Evolutionary conservation across 2,888 invertebrate species (phyloP).

Genomic region (Tipula vernalis): DNA sequence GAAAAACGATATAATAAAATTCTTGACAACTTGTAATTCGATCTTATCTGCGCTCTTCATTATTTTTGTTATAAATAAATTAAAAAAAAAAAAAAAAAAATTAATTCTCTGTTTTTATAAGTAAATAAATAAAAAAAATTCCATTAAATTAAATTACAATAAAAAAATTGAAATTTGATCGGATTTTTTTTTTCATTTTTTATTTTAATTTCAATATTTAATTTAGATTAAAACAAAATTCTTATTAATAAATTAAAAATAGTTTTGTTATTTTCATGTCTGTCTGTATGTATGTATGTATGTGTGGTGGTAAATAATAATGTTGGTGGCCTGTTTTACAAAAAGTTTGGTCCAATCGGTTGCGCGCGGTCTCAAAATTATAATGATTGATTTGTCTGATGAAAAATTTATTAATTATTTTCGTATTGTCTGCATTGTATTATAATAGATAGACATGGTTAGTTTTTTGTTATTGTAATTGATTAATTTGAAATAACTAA

Average conservation of each 20-base stretch:
- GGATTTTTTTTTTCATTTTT: neutral
- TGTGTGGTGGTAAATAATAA: neutral
- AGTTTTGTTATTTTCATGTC: neutral
- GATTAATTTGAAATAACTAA: neutral
- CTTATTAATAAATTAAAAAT: neutral
- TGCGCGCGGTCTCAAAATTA: neutral
- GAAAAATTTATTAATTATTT: neutral
- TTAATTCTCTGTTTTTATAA: neutral
- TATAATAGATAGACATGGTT: neutral
- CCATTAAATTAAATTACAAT: slow-evolving; percentile 4
- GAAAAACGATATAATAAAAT: neutral
- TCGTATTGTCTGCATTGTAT: neutral
- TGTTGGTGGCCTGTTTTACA: neutral
- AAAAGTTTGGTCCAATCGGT: neutral
- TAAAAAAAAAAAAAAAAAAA: neutral
- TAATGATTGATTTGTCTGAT: neutral
- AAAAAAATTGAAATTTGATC: neutral
- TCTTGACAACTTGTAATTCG: neutral
- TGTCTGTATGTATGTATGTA: neutral
- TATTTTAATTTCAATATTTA: neutral
- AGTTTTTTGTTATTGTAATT: neutral
- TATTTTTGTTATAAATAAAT: neutral
- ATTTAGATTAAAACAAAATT: neutral
- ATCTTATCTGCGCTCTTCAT: neutral
- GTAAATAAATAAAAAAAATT: neutral